phyloP scores from a whole-genome alignment of 2,888 invertebrate species.

The Drosophila testacea region DNA sequence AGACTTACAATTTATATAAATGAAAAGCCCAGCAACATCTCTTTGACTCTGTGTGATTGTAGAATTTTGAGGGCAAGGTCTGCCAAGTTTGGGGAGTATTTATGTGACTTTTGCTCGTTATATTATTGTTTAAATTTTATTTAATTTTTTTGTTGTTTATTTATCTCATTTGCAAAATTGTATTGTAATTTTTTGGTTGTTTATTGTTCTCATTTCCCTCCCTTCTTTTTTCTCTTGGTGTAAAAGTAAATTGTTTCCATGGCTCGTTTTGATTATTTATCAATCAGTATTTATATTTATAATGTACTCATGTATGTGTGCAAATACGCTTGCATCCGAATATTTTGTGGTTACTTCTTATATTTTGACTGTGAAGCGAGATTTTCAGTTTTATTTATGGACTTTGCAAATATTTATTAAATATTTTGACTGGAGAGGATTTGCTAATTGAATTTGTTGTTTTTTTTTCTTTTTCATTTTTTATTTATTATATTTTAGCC shows the following conservation, averaged over 20 bases:
- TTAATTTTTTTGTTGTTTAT: conserved; percentile 25
- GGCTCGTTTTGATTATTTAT: conserved; percentile 10
- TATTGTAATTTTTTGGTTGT: conserved; percentile 10
- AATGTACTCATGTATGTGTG: neutral
- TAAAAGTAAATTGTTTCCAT: conserved; percentile 12
- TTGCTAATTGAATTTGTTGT: conserved; percentile 58
- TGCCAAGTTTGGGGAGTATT: neutral
- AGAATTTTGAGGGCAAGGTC: conserved; percentile 9
- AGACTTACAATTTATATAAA: neutral
- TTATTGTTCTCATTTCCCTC: conserved; percentile 27
- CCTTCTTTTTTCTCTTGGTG: conserved; percentile 11
- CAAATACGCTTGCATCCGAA: neutral
- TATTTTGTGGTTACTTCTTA: conserved; percentile 32
- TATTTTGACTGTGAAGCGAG: conserved; percentile 26
- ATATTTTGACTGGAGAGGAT: conserved; percentile 60
- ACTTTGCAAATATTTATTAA: conserved; percentile 34
- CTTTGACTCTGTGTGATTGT: neutral
- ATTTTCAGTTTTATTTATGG: conserved; percentile 33
- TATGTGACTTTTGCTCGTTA: conserved; percentile 7
- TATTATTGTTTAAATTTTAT: conserved; percentile 30
- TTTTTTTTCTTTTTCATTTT: neutral
- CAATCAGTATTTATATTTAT: conserved; percentile 1
- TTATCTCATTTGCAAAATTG: conserved; percentile 6
- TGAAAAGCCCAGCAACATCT: conserved; percentile 3
- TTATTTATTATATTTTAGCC: conserved; percentile 11